Evolutionary conservation across 2,113 vertebrate genomes (phyloP).

Genomic region (Megaleporinus macrocephalus): DNA sequence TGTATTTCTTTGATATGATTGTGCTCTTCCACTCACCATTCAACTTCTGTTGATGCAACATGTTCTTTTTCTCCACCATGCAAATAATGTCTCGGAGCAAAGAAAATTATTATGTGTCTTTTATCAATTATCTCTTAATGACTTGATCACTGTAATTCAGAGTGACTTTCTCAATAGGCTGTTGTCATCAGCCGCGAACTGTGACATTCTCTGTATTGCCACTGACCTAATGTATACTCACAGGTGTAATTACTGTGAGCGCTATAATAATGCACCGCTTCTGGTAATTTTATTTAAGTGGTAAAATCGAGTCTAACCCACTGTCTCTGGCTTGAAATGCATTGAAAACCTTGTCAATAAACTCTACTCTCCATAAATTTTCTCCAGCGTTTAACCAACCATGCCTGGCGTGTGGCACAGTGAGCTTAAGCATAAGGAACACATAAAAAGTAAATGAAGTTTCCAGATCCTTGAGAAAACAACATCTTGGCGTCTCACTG

Average conservation of each 20-base stretch:
- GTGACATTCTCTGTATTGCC: not conserved
- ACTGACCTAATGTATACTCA: not conserved
- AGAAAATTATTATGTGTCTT: not conserved
- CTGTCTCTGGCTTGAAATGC: not conserved
- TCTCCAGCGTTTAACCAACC: not conserved
- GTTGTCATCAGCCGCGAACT: not conserved
- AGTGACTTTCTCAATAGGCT: not conserved
- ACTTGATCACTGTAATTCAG: not conserved
- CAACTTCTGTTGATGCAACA: not conserved
- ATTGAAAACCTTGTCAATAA: not conserved
- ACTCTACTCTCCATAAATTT: not conserved
- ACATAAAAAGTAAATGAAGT: not conserved
- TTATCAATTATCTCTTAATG: not conserved
- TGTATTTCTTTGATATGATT: no score
- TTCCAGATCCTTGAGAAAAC: constrained; percentile 6
- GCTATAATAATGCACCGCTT: not conserved
- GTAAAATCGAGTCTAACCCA: not conserved
- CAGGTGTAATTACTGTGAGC: not conserved
- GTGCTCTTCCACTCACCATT: not conserved
- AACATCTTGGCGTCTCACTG: constrained; percentile 30
- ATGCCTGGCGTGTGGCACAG: not conserved
- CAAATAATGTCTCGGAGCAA: not conserved
- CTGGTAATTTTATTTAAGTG: not conserved
- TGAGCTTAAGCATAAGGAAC: constrained; percentile 9
- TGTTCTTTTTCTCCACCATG: not conserved